Conservation (phyloP, 2,797 vertebrate genomes). For the Tenualosa thibaudeaui region DNA sequence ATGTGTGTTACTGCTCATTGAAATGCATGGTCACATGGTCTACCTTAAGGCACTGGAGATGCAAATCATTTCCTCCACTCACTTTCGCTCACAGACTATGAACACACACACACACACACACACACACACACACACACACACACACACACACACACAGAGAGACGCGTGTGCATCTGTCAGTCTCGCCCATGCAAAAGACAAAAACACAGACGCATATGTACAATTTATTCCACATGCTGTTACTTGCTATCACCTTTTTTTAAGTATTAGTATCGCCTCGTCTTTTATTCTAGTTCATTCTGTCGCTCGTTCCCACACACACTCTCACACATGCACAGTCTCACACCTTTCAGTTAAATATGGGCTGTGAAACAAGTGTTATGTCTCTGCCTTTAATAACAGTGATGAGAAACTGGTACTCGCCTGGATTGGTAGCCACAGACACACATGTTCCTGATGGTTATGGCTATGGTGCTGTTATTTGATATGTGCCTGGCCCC, state of each 20-base stretch:
- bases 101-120: too few species aligned
- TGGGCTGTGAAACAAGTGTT: neutral
- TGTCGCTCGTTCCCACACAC: neutral
- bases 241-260: neutral
- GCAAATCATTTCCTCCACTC: neutral
- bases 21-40: slow-evolving; percentile 29
- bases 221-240: neutral
- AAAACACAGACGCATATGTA: neutral
- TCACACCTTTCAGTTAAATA: neutral
- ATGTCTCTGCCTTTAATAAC: neutral
- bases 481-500: too few species aligned
- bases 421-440: neutral
- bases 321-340: too few species aligned
- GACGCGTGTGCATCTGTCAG: neutral
- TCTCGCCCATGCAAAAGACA: neutral
- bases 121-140: too few species aligned
- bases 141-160: too few species aligned
- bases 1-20: slow-evolving; percentile 3
- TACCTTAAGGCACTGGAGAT: slow-evolving; percentile 23
- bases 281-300: neutral
- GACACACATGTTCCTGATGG: neutral
- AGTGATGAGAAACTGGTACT: too few species aligned
- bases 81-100: neutral
- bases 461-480: neutral
- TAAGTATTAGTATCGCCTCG: neutral